Evolutionary conservation across 2,113 vertebrate species (phyloP), one percentile per base, ranked within the genome.

Genomic region (Damaliscus lunatus): DNA sequence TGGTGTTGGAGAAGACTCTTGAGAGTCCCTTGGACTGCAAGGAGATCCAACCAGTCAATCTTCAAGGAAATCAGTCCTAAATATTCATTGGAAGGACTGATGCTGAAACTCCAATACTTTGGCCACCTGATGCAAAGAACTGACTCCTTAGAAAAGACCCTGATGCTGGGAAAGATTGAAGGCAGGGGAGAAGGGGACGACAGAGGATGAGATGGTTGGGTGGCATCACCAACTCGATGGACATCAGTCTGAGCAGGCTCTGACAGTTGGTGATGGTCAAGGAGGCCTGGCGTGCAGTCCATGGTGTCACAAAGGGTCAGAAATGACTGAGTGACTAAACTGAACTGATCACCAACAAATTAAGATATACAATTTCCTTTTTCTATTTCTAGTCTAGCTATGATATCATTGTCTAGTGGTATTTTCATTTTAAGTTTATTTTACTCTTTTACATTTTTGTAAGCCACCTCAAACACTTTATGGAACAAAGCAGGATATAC

Each of bases 401-500:
- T 43, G 6, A 87, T 62, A 91, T 89, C 50, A 57, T 19, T 94
- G 53, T 48, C 52, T 36, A 9, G 2, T 85, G 16, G 29, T 36
- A 82, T 57, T 82, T 92, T 52, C 27, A 13, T 84, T 96, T 95
- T 52, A 96, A 93, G 46, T 88, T n/a, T 14, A 88, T 81, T 80
- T 90, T 36, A 2, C 36, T 48, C 19, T 60, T 89, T 74, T 14
- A 85, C 59, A 78, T 33, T 96, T 53, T 50, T 57, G 0, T 78
- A 92, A 85, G 46, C 71, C 9, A 81, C 29, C 21, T 60, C 40
- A 82, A 31, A 78, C 43, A 55, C 17, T 48, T 57, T 29, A 52
- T 23, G 36, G 46, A 93, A 96, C 3, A 17, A 88, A 64, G 33
- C 16, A 74, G 55, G 84, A 50, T 78, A 6, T 36, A 52, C 43